Evolutionary conservation across 1,140 invertebrate species (phyloP).

Genomic region (Pseudomyrmex sp.): DNA sequence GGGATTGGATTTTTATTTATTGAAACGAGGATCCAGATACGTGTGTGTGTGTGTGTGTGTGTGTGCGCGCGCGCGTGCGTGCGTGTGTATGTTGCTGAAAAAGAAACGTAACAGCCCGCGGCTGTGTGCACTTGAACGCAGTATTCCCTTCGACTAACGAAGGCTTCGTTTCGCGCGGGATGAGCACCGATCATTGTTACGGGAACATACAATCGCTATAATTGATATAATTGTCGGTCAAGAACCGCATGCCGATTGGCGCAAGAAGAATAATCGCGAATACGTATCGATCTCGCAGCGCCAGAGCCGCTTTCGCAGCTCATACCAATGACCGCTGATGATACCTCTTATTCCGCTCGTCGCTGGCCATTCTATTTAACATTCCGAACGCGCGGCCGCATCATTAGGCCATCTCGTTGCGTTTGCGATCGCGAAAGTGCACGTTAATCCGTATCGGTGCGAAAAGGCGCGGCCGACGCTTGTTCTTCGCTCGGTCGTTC

Average conservation of each 20-base stretch:
- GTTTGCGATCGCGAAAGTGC: constrained; percentile 10
- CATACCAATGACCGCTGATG: constrained; percentile 17
- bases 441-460: constrained; percentile 1
- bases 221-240: constrained; percentile 7
- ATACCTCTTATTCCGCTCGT: constrained; percentile 12
- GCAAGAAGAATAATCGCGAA: background rate
- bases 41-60: too few species aligned
- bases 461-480: constrained; percentile 12
- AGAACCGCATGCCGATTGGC: background rate
- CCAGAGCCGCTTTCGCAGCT: background rate
- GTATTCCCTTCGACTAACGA: constrained; percentile 13
- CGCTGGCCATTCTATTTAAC: constrained; percentile 19
- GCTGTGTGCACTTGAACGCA: background rate
- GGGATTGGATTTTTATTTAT: background rate
- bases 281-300: background rate
- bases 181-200: background rate
- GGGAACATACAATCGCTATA: background rate
- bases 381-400: constrained; percentile 2
- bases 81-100: background rate
- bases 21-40: background rate
- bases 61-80: too few species aligned
- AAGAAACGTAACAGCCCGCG: background rate
- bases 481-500: constrained; percentile 25
- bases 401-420: constrained; percentile 37
- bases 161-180: background rate